A percentile compares a stretch with the other conserved stretches of the same genome.
phyloP scores from a whole-genome alignment of 2,888 invertebrate genomes.

The Cheilosia scutellata region DNA sequence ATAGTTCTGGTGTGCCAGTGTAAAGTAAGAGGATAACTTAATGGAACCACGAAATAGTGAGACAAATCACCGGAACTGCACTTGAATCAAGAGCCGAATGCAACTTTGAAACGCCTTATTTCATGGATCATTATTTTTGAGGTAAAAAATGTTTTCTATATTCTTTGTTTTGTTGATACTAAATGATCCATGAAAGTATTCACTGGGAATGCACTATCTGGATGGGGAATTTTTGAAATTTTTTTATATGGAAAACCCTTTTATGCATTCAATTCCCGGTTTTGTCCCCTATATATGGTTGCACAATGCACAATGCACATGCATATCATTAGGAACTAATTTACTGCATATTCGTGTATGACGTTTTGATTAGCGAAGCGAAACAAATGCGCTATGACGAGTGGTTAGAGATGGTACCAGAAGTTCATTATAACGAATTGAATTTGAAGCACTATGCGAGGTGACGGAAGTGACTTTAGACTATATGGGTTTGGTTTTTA shows the following conservation, averaged over 20 bases:
- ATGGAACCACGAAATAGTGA: slow-evolving; percentile 2
- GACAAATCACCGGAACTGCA: slow-evolving; percentile 53
- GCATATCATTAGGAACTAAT: slow-evolving; percentile 61
- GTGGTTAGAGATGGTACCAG: slow-evolving; percentile 16
- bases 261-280: slow-evolving; percentile 31
- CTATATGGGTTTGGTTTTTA: slow-evolving; percentile 9
- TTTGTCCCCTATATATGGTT: slow-evolving; percentile 14
- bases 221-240: background rate
- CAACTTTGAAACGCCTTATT: background rate
- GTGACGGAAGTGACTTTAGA: slow-evolving; percentile 51
- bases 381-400: slow-evolving; percentile 37
- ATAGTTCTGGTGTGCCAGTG: too few species aligned
- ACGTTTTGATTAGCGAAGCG: slow-evolving; percentile 26
- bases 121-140: slow-evolving; percentile 39
- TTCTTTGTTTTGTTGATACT: background rate
- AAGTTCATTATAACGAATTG: slow-evolving; percentile 48
- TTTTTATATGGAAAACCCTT: slow-evolving; percentile 25
- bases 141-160: background rate
- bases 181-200: slow-evolving; percentile 51
- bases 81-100: slow-evolving; percentile 21
- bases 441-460: slow-evolving; percentile 28
- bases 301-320: background rate
- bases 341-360: slow-evolving; percentile 28
- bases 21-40: background rate
- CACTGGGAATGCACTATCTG: slow-evolving; percentile 8